Evolutionary conservation across 2,888 invertebrate species (phyloP).

Genomic region (Abrostola tripartita): DNA sequence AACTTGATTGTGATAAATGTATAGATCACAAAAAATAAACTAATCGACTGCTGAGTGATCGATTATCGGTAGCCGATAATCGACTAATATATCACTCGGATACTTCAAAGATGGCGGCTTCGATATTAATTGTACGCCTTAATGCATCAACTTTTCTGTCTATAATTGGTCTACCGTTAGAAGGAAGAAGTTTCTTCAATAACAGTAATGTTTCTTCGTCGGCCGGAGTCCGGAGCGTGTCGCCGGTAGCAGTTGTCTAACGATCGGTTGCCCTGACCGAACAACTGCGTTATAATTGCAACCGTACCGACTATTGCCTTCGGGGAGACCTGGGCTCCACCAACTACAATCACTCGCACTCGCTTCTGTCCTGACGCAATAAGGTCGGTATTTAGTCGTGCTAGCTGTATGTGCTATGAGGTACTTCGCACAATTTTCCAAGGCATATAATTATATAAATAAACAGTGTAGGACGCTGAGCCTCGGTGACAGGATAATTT

Average conservation of each 20-base stretch:
- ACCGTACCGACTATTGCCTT: slow-evolving; percentile 34
- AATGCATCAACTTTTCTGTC: slow-evolving; percentile 12
- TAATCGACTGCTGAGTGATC: slow-evolving; percentile 39
- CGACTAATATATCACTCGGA: slow-evolving; percentile 38
- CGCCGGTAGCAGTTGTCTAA: slow-evolving; percentile 49
- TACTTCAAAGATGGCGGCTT: slow-evolving; percentile 35
- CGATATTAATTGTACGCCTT: slow-evolving; percentile 31
- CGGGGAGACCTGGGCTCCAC: slow-evolving; percentile 23
- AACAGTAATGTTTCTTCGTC: slow-evolving; percentile 34
- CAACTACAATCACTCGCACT: not conserved
- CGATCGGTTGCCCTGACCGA: slow-evolving; percentile 33
- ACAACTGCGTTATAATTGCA: slow-evolving; percentile 52
- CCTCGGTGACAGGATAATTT: slow-evolving; percentile 54
- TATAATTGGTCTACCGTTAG: slow-evolving; percentile 15
- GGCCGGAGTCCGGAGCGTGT: slow-evolving; percentile 11
- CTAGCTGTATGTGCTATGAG: not conserved
- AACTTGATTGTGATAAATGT: slow-evolving; percentile 37
- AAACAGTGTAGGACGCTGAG: slow-evolving; percentile 51
- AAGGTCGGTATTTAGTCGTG: slow-evolving; percentile 11
- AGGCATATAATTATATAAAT: slow-evolving; percentile 63
- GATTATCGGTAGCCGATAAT: slow-evolving; percentile 38
- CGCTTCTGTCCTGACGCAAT: slow-evolving; percentile 1
- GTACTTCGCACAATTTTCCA: slow-evolving; percentile 37
- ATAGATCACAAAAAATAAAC: slow-evolving; percentile 31
- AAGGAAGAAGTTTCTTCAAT: slow-evolving; percentile 18